Evolutionary conservation across 2,113 vertebrate species (phyloP).

Genomic region (Zosterops japonicus): DNA sequence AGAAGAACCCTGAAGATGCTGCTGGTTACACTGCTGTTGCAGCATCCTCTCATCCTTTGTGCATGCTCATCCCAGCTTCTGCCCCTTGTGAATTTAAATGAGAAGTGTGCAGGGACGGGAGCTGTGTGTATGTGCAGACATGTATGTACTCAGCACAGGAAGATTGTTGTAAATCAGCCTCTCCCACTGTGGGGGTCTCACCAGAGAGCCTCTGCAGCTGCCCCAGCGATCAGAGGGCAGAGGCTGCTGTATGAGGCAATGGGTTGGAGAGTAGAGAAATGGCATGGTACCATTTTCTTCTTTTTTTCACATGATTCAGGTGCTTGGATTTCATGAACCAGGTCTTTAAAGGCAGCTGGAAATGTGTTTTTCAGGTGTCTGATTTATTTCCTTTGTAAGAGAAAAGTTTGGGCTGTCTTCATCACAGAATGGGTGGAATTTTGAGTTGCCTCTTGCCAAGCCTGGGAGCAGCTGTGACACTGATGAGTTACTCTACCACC

Average conservation of each 20-base stretch:
- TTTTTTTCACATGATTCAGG: not conserved
- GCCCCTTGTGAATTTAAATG: not conserved
- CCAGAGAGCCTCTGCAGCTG: not conserved
- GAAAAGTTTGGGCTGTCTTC: not conserved
- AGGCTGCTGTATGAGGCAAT: too few relatives aligned
- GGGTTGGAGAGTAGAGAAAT: not conserved
- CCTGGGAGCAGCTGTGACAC: not conserved
- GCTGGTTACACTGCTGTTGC: accelerated
- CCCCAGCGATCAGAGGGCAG: not conserved
- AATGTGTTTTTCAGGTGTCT: not conserved
- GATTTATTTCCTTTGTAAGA: not conserved
- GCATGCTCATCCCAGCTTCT: not conserved
- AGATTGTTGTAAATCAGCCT: not conserved
- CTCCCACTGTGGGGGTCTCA: too few relatives aligned
- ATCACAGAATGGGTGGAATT: not conserved
- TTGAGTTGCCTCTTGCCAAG: not conserved
- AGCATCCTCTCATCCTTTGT: not conserved
- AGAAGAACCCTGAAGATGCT: not conserved
- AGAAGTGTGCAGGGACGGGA: not conserved
- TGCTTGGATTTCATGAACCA: not conserved
- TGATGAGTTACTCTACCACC: not conserved
- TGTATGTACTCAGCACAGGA: not conserved
- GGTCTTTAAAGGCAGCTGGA: not conserved
- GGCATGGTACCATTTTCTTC: accelerated
- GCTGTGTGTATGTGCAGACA: accelerated